Evolutionary conservation across 2,113 vertebrate genomes (phyloP).

Genomic region (Atherinomorus stipes): DNA sequence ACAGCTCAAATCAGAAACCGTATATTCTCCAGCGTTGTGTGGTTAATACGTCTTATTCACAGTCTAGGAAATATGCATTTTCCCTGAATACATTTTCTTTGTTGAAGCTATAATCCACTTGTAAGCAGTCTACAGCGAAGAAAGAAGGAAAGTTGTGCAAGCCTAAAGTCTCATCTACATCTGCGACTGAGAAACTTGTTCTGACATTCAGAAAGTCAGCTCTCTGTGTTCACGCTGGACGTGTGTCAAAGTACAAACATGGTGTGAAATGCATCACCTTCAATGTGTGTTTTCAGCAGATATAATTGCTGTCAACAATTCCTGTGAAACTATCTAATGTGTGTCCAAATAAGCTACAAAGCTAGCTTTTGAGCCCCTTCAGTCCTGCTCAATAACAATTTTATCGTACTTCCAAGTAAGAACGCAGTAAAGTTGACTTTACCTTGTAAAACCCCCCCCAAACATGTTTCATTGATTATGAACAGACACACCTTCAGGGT

Average conservation of each 20-base stretch:
- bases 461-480: background rate
- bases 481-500: background rate
- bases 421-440: background rate
- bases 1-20: conserved; percentile 1
- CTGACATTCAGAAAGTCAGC: conserved; percentile 1
- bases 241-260: conserved; percentile 43
- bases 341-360: conserved; percentile 18
- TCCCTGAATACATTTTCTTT: background rate
- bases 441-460: conserved; percentile 8
- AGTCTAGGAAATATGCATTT: background rate
- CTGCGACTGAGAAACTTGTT: conserved; percentile 1
- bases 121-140: background rate
- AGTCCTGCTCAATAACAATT: background rate
- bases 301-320: conserved; percentile 7
- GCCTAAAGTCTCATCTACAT: background rate
- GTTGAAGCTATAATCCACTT: background rate
- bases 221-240: conserved; percentile 20
- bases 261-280: conserved; percentile 62
- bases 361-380: conserved; percentile 1
- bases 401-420: background rate
- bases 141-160: background rate
- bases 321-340: conserved; percentile 43
- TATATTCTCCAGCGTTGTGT: background rate
- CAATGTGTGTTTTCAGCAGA: conserved; percentile 31
- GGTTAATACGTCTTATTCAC: background rate